Evolutionary conservation across 2,797 vertebrate genomes (phyloP), one percentile per base, ranked within the genome.

Genomic region (Enteromius trimaculatus): DNA sequence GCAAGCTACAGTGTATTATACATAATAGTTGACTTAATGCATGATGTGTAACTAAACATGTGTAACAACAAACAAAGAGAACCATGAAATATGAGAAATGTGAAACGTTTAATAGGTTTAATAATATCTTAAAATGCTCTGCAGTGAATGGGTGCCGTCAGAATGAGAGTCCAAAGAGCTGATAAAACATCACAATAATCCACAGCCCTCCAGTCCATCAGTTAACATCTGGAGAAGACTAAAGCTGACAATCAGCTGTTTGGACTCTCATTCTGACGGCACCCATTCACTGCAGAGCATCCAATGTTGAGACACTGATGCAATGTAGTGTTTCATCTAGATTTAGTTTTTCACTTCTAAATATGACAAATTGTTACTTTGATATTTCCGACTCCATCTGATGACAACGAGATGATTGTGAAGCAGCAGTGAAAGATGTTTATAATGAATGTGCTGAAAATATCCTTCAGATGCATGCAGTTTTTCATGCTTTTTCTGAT

Each of bases 141-240:
- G 21, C 53, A n/a, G 53, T 55, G 21, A n/a, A 55, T 55, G 53
- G 53, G 53, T 55, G 53, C 53, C 53, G 21, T 55, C 53, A 55
- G 8, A 55, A 53, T 39, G 39, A 39, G 8, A 39, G 7, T 8
- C 39, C 39, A 39, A 39, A 51, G 17, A 51, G 17, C 49, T 55
- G 53, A 55, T 55, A 55, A n/a, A 55, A n/a, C 53, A 55, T n/a
- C 53, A 55, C 53, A 55, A 55, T 55, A 55, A 55, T n/a, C 53
- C 53, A 55, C 53, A n/a, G 1, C 51, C 9, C 51, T 55, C 19
- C 19, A n/a, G 53, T 55, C 8, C 21, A 55, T n/a, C 21, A n/a
- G 53, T n/a, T 1, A n/a, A 55, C 53, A 55, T 55, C 53, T 55
- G 21, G 53, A 55, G 53, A 55, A 55, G 53, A 11, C 21, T 1